Percentiles rank a stretch among this genome's conserved stretches.
Conservation (phyloP, 2,888 invertebrate species). For the Molorchus minor region DNA sequence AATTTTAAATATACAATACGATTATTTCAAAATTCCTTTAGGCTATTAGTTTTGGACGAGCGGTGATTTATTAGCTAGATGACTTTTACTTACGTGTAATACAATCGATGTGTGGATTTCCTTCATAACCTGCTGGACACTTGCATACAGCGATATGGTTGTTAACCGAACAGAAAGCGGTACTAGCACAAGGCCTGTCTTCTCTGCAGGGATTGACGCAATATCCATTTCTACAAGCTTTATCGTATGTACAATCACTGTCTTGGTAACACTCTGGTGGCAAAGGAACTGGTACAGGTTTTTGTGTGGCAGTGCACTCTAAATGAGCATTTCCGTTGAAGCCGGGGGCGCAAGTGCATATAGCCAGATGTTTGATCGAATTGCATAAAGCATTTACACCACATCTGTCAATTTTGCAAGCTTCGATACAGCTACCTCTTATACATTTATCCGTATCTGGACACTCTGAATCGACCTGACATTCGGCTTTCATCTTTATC, state of each 20-base stretch:
- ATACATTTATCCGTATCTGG: slow-evolving; percentile 75
- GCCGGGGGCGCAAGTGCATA: slow-evolving; percentile 81
- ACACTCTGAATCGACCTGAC: slow-evolving; percentile 80
- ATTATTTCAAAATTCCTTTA: too few species aligned
- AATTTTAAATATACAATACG: too few species aligned
- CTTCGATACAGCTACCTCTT: slow-evolving; percentile 79
- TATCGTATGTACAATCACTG: slow-evolving; percentile 79
- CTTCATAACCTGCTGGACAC: slow-evolving; percentile 81
- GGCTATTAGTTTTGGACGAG: background rate
- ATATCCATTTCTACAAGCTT: slow-evolving; percentile 77
- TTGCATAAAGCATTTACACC: slow-evolving; percentile 86
- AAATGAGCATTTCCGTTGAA: slow-evolving; percentile 81
- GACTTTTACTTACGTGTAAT: slow-evolving; percentile 75
- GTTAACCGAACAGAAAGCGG: slow-evolving; percentile 84
- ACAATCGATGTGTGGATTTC: slow-evolving; percentile 77
- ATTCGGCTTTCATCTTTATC: slow-evolving; percentile 64
- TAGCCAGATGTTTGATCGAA: slow-evolving; percentile 77
- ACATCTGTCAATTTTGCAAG: slow-evolving; percentile 80
- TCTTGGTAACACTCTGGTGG: slow-evolving; percentile 77
- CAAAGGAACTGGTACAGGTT: slow-evolving; percentile 61
- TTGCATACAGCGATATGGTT: slow-evolving; percentile 80
- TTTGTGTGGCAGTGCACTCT: slow-evolving; percentile 70
- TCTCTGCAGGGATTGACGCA: slow-evolving; percentile 82
- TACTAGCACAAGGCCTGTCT: slow-evolving; percentile 76
- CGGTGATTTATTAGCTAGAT: slow-evolving; percentile 7